These are phyloP conservation scores for Nyctibius bracteatus DNA, from an alignment of 2,113 vertebrate genomes.

Conservation along the genomic window DNA sequence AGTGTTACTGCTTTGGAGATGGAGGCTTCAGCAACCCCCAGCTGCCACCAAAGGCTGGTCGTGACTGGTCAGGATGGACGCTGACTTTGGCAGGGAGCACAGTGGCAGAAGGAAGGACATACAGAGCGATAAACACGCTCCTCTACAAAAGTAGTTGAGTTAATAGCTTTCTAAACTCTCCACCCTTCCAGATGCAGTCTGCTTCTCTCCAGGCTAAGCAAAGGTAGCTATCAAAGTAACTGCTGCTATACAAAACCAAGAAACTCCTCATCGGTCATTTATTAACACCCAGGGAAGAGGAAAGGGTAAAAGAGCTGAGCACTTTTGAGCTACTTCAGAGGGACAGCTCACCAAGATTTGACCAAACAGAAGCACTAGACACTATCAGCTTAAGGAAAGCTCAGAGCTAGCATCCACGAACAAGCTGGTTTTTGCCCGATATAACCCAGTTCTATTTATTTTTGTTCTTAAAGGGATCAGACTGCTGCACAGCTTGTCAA, in stretches of 20 bases:
- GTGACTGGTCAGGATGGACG: neutral
- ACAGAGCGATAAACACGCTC: neutral
- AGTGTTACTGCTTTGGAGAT: neutral
- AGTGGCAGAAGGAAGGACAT: neutral
- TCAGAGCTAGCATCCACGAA: neutral
- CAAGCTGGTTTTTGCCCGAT: neutral
- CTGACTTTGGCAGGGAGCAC: neutral
- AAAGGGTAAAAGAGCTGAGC: neutral
- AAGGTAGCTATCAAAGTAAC: neutral
- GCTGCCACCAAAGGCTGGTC: neutral
- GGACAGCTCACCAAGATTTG: neutral
- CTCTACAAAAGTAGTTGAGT: neutral
- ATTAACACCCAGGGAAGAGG: neutral
- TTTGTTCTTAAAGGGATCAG: neutral
- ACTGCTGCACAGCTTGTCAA: neutral
- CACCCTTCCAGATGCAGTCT: neutral
- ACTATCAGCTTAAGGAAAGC: neutral
- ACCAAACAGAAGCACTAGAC: neutral
- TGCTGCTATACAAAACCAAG: neutral
- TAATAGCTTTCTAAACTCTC: neutral
- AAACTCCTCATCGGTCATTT: neutral
- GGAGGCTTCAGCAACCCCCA: neutral
- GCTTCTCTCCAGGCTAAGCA: neutral
- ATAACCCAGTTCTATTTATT: neutral
- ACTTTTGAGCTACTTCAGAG: neutral